These are phyloP conservation scores for Ptilonorhynchus violaceus DNA, from an alignment of 2,113 vertebrate genomes.

Conservation along the genomic window DNA sequence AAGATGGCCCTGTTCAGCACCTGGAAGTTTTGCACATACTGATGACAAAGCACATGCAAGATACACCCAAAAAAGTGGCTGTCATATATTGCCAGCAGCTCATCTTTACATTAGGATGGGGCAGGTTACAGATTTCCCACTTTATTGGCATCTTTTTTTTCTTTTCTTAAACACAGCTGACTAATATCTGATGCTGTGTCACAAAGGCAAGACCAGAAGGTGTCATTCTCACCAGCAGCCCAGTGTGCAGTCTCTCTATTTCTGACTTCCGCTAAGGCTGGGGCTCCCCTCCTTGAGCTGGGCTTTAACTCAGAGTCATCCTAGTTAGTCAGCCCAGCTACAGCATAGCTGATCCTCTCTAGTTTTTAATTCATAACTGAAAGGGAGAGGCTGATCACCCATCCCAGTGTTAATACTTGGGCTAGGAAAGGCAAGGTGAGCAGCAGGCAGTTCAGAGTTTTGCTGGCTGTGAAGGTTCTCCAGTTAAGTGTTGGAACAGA, in stretches of 20 bases:
- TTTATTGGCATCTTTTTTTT: neutral
- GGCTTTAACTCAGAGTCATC: neutral
- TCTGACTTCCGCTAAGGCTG: neutral
- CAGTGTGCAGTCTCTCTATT: neutral
- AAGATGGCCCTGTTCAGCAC: neutral
- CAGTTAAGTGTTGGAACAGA: neutral
- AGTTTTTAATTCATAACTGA: neutral
- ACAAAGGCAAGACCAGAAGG: neutral
- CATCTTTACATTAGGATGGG: neutral
- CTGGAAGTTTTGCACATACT: neutral
- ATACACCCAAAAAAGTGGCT: neutral
- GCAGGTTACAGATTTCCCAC: neutral
- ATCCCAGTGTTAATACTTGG: neutral
- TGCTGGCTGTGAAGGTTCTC: neutral
- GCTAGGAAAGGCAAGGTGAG: neutral
- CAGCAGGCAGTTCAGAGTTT: neutral
- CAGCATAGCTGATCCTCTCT: neutral
- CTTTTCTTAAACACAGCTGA: neutral
- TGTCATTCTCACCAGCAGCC: neutral
- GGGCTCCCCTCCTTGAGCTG: neutral
- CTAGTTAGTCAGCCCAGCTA: neutral
- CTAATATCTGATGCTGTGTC: neutral
- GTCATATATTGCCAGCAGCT: neutral
- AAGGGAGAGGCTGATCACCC: neutral
- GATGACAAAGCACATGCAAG: neutral